Evolutionary conservation across 1,140 invertebrate species (phyloP).

Genomic region (Zaprionus inermis): DNA sequence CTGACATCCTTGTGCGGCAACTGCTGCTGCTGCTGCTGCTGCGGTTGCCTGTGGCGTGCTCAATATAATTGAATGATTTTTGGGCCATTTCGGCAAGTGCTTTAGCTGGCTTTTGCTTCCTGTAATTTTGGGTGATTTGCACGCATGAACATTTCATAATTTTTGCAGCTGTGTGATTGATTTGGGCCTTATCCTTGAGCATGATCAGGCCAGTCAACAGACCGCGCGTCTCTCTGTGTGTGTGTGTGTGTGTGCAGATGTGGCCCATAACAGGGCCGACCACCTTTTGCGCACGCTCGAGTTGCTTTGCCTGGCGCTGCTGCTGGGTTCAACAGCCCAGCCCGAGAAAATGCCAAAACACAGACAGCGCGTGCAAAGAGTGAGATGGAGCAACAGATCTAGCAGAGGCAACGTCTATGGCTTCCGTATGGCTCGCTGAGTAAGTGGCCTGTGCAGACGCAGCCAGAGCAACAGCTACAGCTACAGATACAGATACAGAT

Average conservation of each 20-base stretch:
- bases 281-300: conserved; percentile 57
- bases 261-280: conserved; percentile 29
- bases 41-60: conserved; percentile 32
- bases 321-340: conserved; percentile 72
- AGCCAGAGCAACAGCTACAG: conserved; percentile 44
- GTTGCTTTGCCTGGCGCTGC: conserved; percentile 28
- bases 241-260: background rate
- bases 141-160: conserved; percentile 40
- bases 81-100: conserved; percentile 71
- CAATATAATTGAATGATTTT: conserved; percentile 77
- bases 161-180: conserved; percentile 58
- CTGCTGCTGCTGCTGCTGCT: conserved; percentile 10
- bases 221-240: background rate
- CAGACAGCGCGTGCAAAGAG: conserved; percentile 50
- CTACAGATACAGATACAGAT: conserved; percentile 30
- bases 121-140: conserved; percentile 75
- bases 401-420: conserved; percentile 50
- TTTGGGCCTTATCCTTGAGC: conserved; percentile 55
- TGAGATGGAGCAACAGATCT: conserved; percentile 57
- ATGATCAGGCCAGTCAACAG: conserved; percentile 33
- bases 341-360: conserved; percentile 53
- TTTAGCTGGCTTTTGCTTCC: conserved; percentile 63
- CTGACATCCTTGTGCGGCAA: conserved; percentile 26
- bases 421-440: conserved; percentile 67
- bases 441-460: conserved; percentile 23